Conservation (phyloP, 2,113 vertebrate genomes). For the Spea bombifrons region DNA sequence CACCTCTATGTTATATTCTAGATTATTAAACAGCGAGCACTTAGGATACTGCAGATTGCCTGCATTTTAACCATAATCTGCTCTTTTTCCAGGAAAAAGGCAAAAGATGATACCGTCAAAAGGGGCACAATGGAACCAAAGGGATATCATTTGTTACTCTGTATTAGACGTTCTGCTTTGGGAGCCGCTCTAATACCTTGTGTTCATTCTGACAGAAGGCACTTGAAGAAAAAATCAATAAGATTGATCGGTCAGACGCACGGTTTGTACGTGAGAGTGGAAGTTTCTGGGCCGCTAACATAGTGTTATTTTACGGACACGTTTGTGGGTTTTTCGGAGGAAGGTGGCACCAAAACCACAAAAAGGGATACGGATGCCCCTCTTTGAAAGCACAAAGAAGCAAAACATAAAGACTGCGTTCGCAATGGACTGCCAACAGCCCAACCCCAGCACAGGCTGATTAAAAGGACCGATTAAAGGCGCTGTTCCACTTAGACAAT, state of each 20-base stretch:
- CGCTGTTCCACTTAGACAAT: too few relatives aligned
- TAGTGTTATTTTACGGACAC: conserved; percentile 45
- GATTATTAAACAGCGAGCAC: conserved; percentile 33
- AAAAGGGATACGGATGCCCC: background rate
- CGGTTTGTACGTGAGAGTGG: conserved; percentile 34
- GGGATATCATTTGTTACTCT: conserved; percentile 14
- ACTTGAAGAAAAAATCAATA: conserved; percentile 50
- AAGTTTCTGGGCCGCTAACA: conserved; percentile 44
- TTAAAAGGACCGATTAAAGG: too few relatives aligned
- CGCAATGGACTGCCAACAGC: too few relatives aligned
- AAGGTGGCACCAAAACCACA: conserved; percentile 2
- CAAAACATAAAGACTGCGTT: background rate
- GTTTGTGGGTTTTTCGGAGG: conserved; percentile 4
- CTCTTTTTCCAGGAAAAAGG: background rate
- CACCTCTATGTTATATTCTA: conserved; percentile 35
- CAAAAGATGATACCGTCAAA: conserved; percentile 36
- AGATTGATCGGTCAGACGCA: conserved; percentile 59
- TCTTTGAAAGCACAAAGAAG: background rate
- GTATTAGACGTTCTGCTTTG: conserved; percentile 44
- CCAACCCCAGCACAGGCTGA: too few relatives aligned
- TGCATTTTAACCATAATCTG: conserved; percentile 16
- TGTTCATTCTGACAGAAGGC: conserved; percentile 62
- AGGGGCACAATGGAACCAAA: conserved; percentile 20
- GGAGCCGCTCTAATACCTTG: conserved; percentile 46
- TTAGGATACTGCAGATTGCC: conserved; percentile 35